Evolutionary conservation across 2,113 vertebrate genomes (phyloP), one percentile per base, ranked within the genome.

Genomic region (Chaetura pelagica): DNA sequence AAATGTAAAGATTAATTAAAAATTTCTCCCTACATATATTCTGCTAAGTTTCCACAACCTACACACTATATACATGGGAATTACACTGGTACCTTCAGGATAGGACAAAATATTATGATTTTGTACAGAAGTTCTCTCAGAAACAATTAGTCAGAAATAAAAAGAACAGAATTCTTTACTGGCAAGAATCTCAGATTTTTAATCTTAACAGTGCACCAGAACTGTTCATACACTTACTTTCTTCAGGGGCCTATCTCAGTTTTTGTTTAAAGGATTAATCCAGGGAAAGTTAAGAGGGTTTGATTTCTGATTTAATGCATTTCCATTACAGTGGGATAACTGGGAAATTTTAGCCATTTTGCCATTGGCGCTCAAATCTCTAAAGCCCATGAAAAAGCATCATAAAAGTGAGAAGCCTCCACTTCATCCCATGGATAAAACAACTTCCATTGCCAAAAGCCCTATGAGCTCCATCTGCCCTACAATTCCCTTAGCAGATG

Each of bases 1-100:
- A 48, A 84, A 94, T 72, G 93, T 96, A 93, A 84, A 89, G 51
- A 82, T 71, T 79, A 93, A 62, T 71, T 42, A 87, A 90, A 19
- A 27, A 86, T 95, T 97, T 92, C 27, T 62, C 72, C 81, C 52
- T 90, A 32, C 5, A 8, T 74, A 75, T 27, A 67, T 80, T 86
- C 44, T 90, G 9, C 74, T 51, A 93, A 38, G 29, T 77, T 95
- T 12, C 34, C 42, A n/a, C 52, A 93, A 77, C 69, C 58, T 94
- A 42, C 11, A 17, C 5, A 1, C 12, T 1, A 48, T 10, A 0
- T 27, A 49, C 6, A 12, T 49, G 40, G n/a, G 76, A 68, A 90
- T 81, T 54, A 62, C 67, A 83, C 14, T 55, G 14, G 19, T 51
- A 21, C 40, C 51, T 93, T 78, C 38, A 84, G 64, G 18, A 86